Evolutionary conservation across 2,113 vertebrate species (phyloP).

Genomic region (Sebastes fasciatus): DNA sequence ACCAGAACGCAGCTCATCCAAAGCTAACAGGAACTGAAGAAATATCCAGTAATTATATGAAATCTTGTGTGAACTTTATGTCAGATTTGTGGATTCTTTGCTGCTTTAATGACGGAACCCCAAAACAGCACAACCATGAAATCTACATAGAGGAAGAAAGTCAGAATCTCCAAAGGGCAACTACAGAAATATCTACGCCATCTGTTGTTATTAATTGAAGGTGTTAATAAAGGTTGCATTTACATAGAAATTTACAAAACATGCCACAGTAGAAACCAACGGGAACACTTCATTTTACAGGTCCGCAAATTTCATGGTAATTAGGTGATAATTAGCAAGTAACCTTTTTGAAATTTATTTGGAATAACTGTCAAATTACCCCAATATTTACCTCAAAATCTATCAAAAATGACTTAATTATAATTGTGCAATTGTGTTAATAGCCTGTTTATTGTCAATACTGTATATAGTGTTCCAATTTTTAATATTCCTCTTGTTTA

Average conservation of each 20-base stretch:
- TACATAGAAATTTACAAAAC: conserved; percentile 37
- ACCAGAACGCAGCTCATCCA: conserved; percentile 67
- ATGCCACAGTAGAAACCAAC: conserved; percentile 45
- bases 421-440: too few relatives aligned
- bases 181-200: neutral
- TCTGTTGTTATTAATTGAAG: neutral
- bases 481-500: too few relatives aligned
- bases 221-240: conserved; percentile 33
- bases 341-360: too few relatives aligned
- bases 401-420: too few relatives aligned
- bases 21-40: neutral
- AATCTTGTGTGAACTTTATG: conserved; percentile 2
- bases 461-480: too few relatives aligned
- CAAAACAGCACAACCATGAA: conserved; percentile 8
- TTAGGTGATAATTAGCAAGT: too few relatives aligned
- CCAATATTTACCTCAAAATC: too few relatives aligned
- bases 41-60: neutral
- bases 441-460: too few relatives aligned
- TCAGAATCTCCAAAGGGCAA: neutral
- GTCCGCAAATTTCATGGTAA: too few relatives aligned
- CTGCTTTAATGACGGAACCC: neutral
- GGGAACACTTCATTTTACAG: too few relatives aligned
- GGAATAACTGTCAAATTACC: too few relatives aligned
- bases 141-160: conserved; percentile 6
- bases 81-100: neutral